A percentile compares a stretch with the other conserved stretches of the same genome.
Evolutionary conservation across 2,888 invertebrate genomes (phyloP).

Genomic region (Hirtodrosophila alboralis): DNA sequence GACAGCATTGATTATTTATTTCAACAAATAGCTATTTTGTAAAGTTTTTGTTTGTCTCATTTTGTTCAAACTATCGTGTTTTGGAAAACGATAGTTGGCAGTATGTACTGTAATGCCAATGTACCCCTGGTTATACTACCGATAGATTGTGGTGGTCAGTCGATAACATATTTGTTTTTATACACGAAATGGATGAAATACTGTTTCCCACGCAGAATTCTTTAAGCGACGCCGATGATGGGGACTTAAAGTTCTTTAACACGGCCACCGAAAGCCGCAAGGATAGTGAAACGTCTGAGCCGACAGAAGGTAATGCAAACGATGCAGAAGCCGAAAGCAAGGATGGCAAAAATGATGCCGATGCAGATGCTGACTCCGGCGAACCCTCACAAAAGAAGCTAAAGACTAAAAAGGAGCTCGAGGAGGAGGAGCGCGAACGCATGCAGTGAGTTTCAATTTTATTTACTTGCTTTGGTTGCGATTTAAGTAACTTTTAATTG

Average conservation of each 20-base stretch:
- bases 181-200: slow-evolving; percentile 75
- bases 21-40: too few species aligned
- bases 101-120: not conserved
- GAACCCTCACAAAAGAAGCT: slow-evolving; percentile 85
- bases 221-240: slow-evolving; percentile 71
- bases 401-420: slow-evolving; percentile 92
- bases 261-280: slow-evolving; percentile 49
- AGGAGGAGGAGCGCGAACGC: slow-evolving; percentile 97
- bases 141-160: slow-evolving; percentile 12
- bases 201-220: slow-evolving; percentile 71
- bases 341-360: slow-evolving; percentile 38
- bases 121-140: too few species aligned
- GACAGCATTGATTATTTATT: too few species aligned
- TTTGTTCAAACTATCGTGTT: too few species aligned
- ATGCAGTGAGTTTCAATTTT: slow-evolving; percentile 90
- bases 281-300: slow-evolving; percentile 60
- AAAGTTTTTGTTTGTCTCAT: not conserved
- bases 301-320: slow-evolving; percentile 37
- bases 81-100: too few species aligned
- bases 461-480: not conserved
- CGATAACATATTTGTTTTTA: slow-evolving; percentile 17
- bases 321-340: slow-evolving; percentile 36
- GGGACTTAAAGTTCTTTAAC: slow-evolving; percentile 77
- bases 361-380: slow-evolving; percentile 55
- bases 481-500: not conserved